A percentile compares a stretch with the other conserved stretches of the same genome.
These are phyloP conservation scores for Acridotheres tristis DNA, from an alignment of 2,797 vertebrate species.

Conservation along the genomic window DNA sequence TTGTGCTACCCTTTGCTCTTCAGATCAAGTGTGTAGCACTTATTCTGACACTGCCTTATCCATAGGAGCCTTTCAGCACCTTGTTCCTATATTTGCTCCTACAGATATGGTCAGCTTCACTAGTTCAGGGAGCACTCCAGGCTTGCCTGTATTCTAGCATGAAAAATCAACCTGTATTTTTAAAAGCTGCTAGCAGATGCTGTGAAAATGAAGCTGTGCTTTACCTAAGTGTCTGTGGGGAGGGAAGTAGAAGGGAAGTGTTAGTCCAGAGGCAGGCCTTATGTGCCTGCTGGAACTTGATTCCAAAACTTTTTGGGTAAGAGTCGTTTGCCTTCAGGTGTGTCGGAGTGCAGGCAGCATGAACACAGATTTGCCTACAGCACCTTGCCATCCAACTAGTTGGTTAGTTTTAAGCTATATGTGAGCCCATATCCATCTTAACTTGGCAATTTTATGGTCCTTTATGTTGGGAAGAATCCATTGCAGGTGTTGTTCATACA, in stretches of 20 bases:
- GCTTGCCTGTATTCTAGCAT: background rate
- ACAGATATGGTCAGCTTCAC: fast-evolving
- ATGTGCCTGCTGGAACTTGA: background rate
- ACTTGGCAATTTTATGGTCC: background rate
- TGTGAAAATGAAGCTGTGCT: background rate
- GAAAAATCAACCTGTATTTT: background rate
- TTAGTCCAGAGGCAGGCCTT: background rate
- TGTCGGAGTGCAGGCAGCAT: background rate
- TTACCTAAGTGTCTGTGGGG: background rate
- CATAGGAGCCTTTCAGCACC: background rate
- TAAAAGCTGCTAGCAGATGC: background rate
- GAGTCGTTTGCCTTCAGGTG: background rate
- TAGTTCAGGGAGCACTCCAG: background rate
- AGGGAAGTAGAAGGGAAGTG: background rate
- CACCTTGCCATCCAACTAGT: background rate
- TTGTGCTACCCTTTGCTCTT: background rate
- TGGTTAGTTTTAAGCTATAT: background rate
- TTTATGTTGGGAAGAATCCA: background rate
- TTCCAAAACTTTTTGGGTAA: fast-evolving
- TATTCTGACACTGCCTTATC: background rate
- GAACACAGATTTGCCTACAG: background rate
- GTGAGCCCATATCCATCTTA: background rate
- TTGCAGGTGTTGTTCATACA: background rate
- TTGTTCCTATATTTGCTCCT: background rate
- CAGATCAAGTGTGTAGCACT: background rate